Percentiles rank a stretch among this genome's conserved stretches.
Evolutionary conservation across 2,888 invertebrate genomes (phyloP).

Genomic region (Apamea epomidion): DNA sequence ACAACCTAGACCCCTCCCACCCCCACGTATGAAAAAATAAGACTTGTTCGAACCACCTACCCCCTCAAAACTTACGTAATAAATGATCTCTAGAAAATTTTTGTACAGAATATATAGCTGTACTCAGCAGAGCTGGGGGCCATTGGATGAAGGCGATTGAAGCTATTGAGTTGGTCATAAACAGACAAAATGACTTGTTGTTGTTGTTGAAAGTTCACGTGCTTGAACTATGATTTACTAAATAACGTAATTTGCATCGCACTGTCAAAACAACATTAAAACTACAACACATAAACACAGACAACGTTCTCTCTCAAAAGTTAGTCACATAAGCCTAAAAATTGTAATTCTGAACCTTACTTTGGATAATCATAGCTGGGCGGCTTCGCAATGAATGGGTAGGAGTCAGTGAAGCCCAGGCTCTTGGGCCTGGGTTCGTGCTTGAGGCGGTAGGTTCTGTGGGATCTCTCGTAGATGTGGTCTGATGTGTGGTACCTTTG

Average conservation of each 20-base stretch:
- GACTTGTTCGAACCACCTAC: too few relatives aligned
- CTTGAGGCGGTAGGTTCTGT: constrained; percentile 75
- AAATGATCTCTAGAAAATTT: neutral
- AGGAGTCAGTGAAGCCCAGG: constrained; percentile 84
- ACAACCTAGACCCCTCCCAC: too few relatives aligned
- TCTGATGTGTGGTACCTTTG: constrained; percentile 90
- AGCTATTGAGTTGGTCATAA: neutral
- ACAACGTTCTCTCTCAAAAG: constrained; percentile 31
- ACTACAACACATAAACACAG: constrained; percentile 8
- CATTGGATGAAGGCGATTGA: neutral
- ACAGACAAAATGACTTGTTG: neutral
- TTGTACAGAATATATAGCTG: neutral
- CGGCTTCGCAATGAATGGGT: constrained; percentile 82
- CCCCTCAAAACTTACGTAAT: too few relatives aligned
- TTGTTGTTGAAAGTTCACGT: neutral
- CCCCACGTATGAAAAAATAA: too few relatives aligned
- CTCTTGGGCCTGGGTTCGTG: constrained; percentile 81
- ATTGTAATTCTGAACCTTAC: constrained; percentile 74
- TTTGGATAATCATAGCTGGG: constrained; percentile 85
- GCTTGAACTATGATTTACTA: neutral
- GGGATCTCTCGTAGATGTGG: constrained; percentile 82
- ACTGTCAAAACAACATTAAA: neutral
- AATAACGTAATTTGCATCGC: neutral
- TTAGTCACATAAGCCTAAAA: constrained; percentile 69
- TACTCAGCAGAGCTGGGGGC: neutral